Base-by-base conservation (phyloP, 2,797 vertebrate species). In the Numenius phaeopus region DNA sequence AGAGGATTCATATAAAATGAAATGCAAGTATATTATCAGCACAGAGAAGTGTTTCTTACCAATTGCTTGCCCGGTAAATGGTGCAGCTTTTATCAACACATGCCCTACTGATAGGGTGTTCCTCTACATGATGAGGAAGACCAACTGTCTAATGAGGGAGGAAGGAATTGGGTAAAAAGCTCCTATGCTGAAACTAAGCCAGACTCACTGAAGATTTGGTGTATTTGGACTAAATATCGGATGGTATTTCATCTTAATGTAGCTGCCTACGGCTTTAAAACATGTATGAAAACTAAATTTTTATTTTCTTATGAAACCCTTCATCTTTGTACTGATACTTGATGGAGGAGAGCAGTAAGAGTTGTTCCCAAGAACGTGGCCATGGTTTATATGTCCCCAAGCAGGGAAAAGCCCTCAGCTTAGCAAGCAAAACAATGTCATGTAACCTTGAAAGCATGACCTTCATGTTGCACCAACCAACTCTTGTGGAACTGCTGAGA, bases 141-240 rank as follows among this genome's bases (percentile, higher is more conserved):
- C 40, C 22, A 54, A 6, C 40, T 78, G 49, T 79, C 29, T 58
- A 10, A 15, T 4, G 73, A 91, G 80, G 27, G 73, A 92, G 78
- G 77, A 83, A 79, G 88, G 71, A 30, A 49, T n/a, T 64, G 66
- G 67, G 11, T 72, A 29, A 67, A 87, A 57, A 61, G 30, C 14
- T 65, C 14, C 32, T 49, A 6, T 34, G 57, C 76, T 91, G 80
- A 55, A 7, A 5, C 39, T 30, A 92, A 95, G 47, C 49, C 50
- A 66, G 59, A 50, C 83, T 90, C 55, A 14, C 66, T 92, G 73
- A 83, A 80, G 70, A 52, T 73, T 70, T 66, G 50, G 58, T 93
- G 58, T 76, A 14, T 71, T 94, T 92, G 87, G 78, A 80, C 81
- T 90, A 61, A 87, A 55, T 61, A 78, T 82, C 77, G 64, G 78